Percentiles rank a stretch among this genome's conserved stretches.
Evolutionary conservation across 2,797 vertebrate genomes (phyloP).

Genomic region (Pogoniulus pusillus): DNA sequence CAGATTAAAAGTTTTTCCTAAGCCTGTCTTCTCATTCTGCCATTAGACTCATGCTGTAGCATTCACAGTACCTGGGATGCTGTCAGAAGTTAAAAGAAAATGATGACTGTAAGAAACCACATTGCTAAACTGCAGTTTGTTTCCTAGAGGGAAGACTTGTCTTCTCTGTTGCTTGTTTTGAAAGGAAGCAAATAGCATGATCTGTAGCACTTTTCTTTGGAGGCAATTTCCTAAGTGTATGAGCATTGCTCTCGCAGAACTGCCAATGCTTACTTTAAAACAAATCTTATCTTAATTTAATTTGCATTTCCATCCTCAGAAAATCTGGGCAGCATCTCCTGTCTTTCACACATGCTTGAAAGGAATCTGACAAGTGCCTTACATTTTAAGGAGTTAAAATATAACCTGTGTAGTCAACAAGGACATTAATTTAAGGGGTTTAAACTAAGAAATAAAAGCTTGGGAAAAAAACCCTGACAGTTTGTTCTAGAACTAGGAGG

Average conservation of each 20-base stretch:
- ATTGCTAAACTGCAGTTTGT: neutral
- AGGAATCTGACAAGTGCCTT: neutral
- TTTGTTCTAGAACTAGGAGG: neutral
- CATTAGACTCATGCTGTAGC: neutral
- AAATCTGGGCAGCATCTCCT: neutral
- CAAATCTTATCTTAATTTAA: neutral
- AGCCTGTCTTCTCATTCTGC: neutral
- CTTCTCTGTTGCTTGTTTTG: neutral
- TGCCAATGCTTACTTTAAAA: neutral
- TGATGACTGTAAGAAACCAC: neutral
- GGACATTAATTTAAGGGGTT: neutral
- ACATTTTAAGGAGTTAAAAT: neutral
- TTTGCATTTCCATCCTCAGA: neutral
- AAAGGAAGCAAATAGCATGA: neutral
- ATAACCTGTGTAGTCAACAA: neutral
- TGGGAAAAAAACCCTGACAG: neutral
- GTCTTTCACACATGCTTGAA: neutral
- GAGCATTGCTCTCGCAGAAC: neutral
- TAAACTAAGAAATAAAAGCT: neutral
- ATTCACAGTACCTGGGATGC: neutral
- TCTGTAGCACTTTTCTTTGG: neutral
- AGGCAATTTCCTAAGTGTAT: neutral
- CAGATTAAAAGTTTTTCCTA: neutral
- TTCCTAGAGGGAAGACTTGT: neutral
- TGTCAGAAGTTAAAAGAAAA: neutral